phyloP scores from a whole-genome alignment of 2,113 vertebrate species.

The Aramus guarauna region DNA sequence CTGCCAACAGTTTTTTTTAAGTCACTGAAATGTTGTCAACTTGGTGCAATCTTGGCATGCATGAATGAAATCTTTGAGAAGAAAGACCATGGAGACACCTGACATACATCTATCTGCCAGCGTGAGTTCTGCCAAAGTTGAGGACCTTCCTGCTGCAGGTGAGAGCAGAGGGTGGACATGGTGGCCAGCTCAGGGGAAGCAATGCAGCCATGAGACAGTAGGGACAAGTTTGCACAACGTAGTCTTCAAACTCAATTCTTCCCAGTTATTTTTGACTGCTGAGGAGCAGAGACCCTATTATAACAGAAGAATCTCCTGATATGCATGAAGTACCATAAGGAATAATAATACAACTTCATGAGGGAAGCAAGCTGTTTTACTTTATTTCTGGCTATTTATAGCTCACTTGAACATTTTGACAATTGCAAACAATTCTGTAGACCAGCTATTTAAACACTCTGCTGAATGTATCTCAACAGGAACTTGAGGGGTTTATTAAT shows the following conservation, averaged over 20 bases:
- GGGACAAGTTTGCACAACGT: rapidly evolving
- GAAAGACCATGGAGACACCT: neutral
- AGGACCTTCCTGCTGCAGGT: neutral
- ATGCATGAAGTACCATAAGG: neutral
- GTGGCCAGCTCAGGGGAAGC: rapidly evolving
- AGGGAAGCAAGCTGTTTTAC: conserved; percentile 8
- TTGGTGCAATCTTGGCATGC: neutral
- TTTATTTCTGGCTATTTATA: conserved; percentile 68
- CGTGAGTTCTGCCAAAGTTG: neutral
- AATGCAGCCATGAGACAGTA: neutral
- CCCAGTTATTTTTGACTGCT: neutral
- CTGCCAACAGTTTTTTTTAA: rapidly evolving
- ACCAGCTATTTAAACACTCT: conserved; percentile 56
- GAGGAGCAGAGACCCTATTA: neutral
- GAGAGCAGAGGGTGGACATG: neutral
- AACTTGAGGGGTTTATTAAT: conserved; percentile 64
- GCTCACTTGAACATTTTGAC: conserved; percentile 48
- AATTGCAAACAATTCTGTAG: conserved; percentile 44
- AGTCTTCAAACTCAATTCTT: neutral
- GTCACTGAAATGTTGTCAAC: neutral
- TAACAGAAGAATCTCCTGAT: neutral
- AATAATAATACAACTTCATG: neutral
- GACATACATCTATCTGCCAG: neutral
- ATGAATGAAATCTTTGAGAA: neutral
- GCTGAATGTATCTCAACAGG: conserved; percentile 59